Conservation (phyloP, 2,797 vertebrate species). For the Urocyon cinereoargenteus region DNA sequence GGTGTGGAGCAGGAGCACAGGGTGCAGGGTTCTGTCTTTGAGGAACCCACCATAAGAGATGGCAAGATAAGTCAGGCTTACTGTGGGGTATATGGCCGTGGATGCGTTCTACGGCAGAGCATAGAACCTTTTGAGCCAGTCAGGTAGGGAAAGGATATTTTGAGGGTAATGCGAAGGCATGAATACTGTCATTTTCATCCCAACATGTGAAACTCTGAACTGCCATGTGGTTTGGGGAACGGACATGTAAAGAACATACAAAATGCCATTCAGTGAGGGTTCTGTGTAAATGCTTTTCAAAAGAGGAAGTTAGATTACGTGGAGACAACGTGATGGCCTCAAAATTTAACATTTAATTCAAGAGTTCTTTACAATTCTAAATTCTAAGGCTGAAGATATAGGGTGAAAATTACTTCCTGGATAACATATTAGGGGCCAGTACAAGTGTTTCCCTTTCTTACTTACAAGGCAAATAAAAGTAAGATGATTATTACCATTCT, state of each 20-base stretch:
- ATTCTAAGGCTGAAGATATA: constrained; percentile 4
- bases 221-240: constrained; percentile 37
- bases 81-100: neutral
- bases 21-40: neutral
- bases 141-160: neutral
- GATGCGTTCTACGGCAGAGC: no score
- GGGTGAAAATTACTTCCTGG: constrained; percentile 20
- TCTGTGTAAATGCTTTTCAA: constrained; percentile 64
- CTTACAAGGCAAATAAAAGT: constrained; percentile 9
- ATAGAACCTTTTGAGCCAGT: neutral
- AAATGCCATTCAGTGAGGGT: constrained; percentile 10
- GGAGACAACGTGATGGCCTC: constrained; percentile 9
- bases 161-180: neutral
- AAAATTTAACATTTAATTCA: neutral
- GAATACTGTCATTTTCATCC: neutral
- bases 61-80: neutral
- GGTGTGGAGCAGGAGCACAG: neutral
- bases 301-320: constrained; percentile 64
- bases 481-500: neutral
- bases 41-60: constrained; percentile 2
- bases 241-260: neutral
- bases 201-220: constrained; percentile 18
- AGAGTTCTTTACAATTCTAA: neutral
- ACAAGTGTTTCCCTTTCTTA: neutral
- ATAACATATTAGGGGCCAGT: neutral